A percentile compares a stretch with the other conserved stretches of the same genome.
phyloP scores from a whole-genome alignment of 2,797 vertebrate species.

The Centropyge bicolor region DNA sequence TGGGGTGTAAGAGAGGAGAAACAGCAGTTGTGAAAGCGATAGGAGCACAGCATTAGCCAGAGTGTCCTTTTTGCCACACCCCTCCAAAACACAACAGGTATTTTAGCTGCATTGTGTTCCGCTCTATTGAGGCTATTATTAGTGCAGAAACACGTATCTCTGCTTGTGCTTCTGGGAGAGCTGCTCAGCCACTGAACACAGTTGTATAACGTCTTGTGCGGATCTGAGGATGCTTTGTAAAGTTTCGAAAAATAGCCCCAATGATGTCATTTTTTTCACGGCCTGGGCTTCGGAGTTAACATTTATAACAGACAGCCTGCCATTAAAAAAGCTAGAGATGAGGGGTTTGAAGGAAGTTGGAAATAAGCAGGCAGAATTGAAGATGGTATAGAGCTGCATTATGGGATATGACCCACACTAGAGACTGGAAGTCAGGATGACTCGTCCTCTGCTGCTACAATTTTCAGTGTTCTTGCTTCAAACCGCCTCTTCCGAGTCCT shows the following conservation, averaged over 20 bases:
- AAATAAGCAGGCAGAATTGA: background rate
- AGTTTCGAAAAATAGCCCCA: background rate
- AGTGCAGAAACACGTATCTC: background rate
- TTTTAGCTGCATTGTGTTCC: background rate
- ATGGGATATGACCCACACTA: background rate
- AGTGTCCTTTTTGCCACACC: background rate
- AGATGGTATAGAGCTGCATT: background rate
- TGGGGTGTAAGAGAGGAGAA: background rate
- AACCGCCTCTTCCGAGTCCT: background rate
- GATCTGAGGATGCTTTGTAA: background rate
- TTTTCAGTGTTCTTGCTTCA: background rate
- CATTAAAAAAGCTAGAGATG: background rate
- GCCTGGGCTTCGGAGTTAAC: background rate
- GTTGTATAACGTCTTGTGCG: background rate
- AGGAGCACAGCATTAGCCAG: background rate
- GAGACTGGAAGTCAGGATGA: background rate
- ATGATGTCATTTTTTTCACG: background rate
- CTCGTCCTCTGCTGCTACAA: background rate
- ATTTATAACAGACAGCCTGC: background rate
- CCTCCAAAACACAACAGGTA: background rate
- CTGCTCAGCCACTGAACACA: background rate
- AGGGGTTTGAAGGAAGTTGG: background rate
- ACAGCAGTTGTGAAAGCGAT: constrained; percentile 1
- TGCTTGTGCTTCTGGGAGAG: background rate
- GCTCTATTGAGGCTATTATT: background rate